These are phyloP conservation scores for Pterostichus madidus DNA, from an alignment of 2,888 invertebrate species.

Conservation along the genomic window DNA sequence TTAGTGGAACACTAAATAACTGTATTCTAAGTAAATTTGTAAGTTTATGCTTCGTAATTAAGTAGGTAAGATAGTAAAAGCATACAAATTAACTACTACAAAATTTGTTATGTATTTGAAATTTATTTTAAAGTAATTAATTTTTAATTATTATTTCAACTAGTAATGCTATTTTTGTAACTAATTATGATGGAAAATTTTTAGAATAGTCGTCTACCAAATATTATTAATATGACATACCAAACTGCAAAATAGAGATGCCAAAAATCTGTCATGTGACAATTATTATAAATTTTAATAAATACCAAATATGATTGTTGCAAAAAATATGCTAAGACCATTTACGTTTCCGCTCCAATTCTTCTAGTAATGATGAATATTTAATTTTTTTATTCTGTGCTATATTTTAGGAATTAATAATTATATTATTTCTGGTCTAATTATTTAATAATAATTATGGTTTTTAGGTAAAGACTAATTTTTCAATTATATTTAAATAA, in stretches of 20 bases:
- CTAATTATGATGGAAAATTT: neutral
- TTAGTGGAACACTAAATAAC: neutral
- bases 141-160: neutral
- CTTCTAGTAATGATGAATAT: neutral
- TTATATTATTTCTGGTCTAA: neutral
- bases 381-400: too few species aligned
- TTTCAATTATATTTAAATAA: too few species aligned
- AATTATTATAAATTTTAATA: neutral
- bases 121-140: too few species aligned
- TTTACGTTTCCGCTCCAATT: constrained; percentile 27
- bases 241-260: constrained; percentile 58
- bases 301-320: neutral
- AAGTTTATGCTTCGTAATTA: neutral
- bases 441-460: too few species aligned
- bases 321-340: constrained; percentile 20
- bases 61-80: neutral
- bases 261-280: constrained; percentile 57
- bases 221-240: constrained; percentile 56
- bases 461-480: too few species aligned
- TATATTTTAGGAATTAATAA: neutral
- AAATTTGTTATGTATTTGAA: too few species aligned
- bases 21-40: neutral
- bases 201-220: constrained; percentile 50
- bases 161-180: too few species aligned
- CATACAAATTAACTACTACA: too few species aligned